Evolutionary conservation across 2,888 invertebrate species (phyloP), one percentile per base, ranked within the genome.

Genomic region (Acheta domesticus): DNA sequence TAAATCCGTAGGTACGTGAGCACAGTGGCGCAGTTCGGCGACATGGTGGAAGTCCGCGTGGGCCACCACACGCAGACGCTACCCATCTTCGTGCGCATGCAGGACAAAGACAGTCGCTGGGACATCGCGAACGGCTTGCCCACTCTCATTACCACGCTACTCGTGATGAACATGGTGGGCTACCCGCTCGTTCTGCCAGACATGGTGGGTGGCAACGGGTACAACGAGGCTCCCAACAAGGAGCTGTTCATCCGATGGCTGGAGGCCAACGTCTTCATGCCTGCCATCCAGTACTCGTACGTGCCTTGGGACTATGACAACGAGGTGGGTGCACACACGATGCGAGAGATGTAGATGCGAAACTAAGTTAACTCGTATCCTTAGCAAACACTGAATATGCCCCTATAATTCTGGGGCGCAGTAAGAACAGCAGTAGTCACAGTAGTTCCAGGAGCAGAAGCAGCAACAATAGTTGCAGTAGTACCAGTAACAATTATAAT

Each of bases 211-310:
- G 93, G 93, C 0, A 93, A 92, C 82, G 91, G 90, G 0, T 91
- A 88, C 84, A 88, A 89, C n/a, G 89, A 88, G 23, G 85, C 87
- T 1, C 89, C 91, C 0, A 89, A 89, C 1, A 90, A 91, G 81
- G 92, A 93, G 84, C 86, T 93, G 78, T 93, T 92, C 84, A 91
- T 95, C 49, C 88, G 95, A 84, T 96, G 95, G 95, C 88, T 93
- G 76, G 92, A 94, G 85, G 91, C 93, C 0, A 93, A 92, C 80
- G 90, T 91, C 0, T 94, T 94, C 84, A 90, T 96, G 88, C 95
- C 95, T 0, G 88, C 91, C 0, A 89, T 96, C 87, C 95, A 96
- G 86, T 94, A 93, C 84, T 95, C 95, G 0, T 91, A 91, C 80
- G 90, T 91, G 0, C 96, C 96, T 0, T 96, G 95, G 95, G 91